phyloP scores from a whole-genome alignment of 2,113 vertebrate genomes.

The Scolopax mira region DNA sequence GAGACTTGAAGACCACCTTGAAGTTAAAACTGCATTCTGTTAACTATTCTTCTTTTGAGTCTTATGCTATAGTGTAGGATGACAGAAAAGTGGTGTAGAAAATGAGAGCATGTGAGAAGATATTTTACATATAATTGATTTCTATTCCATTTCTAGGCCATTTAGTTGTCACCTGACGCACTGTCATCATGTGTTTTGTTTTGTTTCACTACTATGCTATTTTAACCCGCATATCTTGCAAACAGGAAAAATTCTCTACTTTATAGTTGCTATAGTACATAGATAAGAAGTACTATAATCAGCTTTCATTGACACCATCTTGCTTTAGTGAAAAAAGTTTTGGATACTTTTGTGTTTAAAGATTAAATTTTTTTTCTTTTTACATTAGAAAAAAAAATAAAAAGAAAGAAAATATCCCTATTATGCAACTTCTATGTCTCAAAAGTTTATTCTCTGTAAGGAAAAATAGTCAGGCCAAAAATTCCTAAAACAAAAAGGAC shows the following conservation, averaged over 20 bases:
- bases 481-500: background rate
- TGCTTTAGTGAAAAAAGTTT: background rate
- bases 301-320: background rate
- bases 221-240: conserved; percentile 11
- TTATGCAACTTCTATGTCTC: background rate
- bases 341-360: background rate
- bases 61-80: background rate
- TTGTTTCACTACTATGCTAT: background rate
- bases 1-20: too few species aligned
- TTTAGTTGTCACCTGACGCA: background rate
- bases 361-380: background rate
- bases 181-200: background rate
- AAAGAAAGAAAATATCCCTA: background rate
- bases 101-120: background rate
- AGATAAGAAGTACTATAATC: background rate
- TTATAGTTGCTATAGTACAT: background rate
- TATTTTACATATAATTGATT: background rate
- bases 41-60: background rate
- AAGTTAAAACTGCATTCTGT: background rate
- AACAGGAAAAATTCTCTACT: conserved; percentile 8
- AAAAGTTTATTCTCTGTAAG: background rate
- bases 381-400: background rate
- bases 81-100: background rate
- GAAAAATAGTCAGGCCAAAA: background rate
- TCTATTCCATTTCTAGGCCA: background rate